Evolutionary conservation across 1,140 invertebrate species (phyloP), one percentile per base, ranked within the genome.

Genomic region (Bombyx mori): DNA sequence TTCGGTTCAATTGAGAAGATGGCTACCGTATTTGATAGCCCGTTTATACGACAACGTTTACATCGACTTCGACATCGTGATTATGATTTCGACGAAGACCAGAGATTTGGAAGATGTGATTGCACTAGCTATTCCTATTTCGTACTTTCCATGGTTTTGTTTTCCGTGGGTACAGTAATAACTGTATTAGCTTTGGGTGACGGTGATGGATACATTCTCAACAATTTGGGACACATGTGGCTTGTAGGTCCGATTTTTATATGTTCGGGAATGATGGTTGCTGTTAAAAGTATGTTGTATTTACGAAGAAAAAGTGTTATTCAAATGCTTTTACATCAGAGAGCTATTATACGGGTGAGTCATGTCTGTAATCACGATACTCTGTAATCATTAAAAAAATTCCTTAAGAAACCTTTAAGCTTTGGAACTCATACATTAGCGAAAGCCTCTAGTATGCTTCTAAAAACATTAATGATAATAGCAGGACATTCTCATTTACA

Each of bases 171-270:
- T 44, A 91, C 91, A 44, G 88, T 91, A 22, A 91, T 93, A 56
- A 92, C 91, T 52, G 90, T 92, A 51, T 75, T 92, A 22, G 90
- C 91, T 42, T 77, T 92, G 52, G 91, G 91, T 56, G 90, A 90
- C 66, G 87, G 88, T 26, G 88, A 91, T 79, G 90, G 89, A 45
- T 88, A 89, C 56, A 82, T 92, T 58, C 88, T 91, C 61, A 89
- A 78, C 47, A 89, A 90, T 79, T 80, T 92, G 52, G 91, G 90
- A 56, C 91, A 92, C 78, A 91, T 92, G 91, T 93, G 91, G 91
- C 84, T 92, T 7, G 90, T 92, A 18, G 92, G 91, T 61, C 91
- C 91, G 9, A 90, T 92, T 70, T 92, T 92, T 75, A 92, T 92
- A 62, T 91, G 91, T 80, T 92, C 91, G 46, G 91, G 91, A 53